Percentiles rank a stretch among this genome's conserved stretches.
Conservation (phyloP, 2,888 invertebrate species). For the Eupithecia tripunctaria region DNA sequence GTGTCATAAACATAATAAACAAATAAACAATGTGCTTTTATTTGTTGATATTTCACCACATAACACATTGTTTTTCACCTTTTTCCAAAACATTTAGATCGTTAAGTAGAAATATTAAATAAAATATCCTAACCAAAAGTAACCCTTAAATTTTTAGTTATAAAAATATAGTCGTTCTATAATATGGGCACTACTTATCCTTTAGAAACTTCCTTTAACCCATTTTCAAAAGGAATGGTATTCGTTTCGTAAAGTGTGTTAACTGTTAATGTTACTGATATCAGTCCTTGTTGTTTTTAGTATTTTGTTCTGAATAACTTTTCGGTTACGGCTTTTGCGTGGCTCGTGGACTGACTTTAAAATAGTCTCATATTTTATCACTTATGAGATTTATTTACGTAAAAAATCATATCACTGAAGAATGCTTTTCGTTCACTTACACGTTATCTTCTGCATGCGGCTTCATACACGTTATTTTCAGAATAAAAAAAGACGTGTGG, state of each 20-base stretch:
- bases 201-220: background rate
- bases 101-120: background rate
- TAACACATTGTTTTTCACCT: background rate
- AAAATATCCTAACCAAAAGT: background rate
- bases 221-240: conserved; percentile 27
- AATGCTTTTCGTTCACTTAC: background rate
- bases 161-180: background rate
- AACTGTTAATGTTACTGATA: conserved; percentile 20
- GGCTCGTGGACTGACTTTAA: background rate
- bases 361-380: background rate
- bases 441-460: background rate
- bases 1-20: too few species aligned
- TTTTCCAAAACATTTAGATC: background rate
- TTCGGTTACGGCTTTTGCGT: background rate
- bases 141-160: background rate
- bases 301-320: conserved; percentile 11
- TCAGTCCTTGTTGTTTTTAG: conserved; percentile 12
- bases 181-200: background rate
- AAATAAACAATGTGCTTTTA: too few species aligned
- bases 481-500: too few species aligned
- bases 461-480: background rate
- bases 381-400: too few species aligned
- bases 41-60: background rate
- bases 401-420: background rate
- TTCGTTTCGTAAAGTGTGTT: conserved; percentile 29